Percentiles rank a stretch among this genome's conserved stretches.
Conservation (phyloP, 2,113 vertebrate species). For the Atherinomorus stipes region DNA sequence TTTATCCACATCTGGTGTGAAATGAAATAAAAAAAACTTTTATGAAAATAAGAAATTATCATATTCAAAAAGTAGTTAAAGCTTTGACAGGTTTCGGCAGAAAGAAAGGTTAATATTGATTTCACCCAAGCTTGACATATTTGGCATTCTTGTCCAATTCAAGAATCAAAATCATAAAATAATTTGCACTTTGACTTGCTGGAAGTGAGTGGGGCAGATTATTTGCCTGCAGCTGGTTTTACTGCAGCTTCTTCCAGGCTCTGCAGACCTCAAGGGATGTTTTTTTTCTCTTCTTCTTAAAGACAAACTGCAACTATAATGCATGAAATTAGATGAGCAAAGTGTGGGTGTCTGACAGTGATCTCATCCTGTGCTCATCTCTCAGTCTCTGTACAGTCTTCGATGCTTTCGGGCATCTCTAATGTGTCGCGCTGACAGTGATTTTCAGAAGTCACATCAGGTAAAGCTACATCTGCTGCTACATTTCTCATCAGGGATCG, state of each 20-base stretch:
- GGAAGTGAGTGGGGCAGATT: background rate
- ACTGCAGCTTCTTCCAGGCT: slow-evolving; percentile 2
- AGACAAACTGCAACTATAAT: background rate
- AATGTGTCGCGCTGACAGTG: background rate
- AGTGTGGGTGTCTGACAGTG: slow-evolving; percentile 12
- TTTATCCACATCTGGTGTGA: too few relatives aligned
- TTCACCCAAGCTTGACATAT: background rate
- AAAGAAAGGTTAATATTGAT: background rate
- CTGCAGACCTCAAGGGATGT: background rate
- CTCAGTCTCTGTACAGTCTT: slow-evolving; percentile 44
- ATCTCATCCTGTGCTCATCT: slow-evolving; percentile 18
- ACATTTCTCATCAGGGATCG: slow-evolving; percentile 38
- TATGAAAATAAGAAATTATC: too few relatives aligned
- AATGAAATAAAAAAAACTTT: background rate
- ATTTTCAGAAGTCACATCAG: slow-evolving; percentile 52
- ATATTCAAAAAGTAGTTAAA: too few relatives aligned
- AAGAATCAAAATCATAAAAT: background rate
- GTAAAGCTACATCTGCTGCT: slow-evolving; percentile 49
- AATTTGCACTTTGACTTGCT: background rate
- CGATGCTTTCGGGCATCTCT: slow-evolving; percentile 15
- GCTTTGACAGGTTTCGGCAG: too few relatives aligned
- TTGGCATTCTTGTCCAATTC: background rate
- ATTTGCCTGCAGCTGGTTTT: background rate
- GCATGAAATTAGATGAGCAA: background rate
- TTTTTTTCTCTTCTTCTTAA: background rate